Evolutionary conservation across 1,140 invertebrate genomes (phyloP), one percentile per base, ranked within the genome.

Genomic region (Meloidogyne floridensis): DNA sequence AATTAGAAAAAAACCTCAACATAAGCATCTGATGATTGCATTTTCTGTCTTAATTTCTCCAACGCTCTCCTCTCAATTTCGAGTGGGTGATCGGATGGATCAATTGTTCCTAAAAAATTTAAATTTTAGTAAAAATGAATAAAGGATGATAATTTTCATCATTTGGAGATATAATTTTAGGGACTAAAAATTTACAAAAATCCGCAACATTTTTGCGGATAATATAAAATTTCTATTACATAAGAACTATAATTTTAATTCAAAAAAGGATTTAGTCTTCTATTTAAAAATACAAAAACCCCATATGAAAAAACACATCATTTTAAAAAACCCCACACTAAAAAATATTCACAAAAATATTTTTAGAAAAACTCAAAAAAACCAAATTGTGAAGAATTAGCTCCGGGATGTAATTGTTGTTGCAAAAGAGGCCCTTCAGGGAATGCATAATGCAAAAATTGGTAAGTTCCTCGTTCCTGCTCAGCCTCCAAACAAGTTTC

Each of bases 401-500:
- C n/a, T 6, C 59, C 15, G 7, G 59, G 59, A 18, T 65, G 59
- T 65, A 65, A 65, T 65, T 65, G 59, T 65, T 65, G 59, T 18
- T 65, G 59, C 20, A 87, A 70, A 53, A 87, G 53, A 7, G 87
- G 85, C 51, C 89, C 86, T 74, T 88, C 85, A 0, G 87, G 85
- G 42, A 87, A 87, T 2, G 87, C 86, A 69, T 88, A 87, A 76
- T 87, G 86, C 3, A 54, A 42, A 15, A 75, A 56, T 20, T 82
- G 81, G 10, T 75, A 76, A 13, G 56, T 59, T 32, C 87, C 86
- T 3, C 87, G 82, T 53, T 87, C 54, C 47, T 79, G 13, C 70
- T 82, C 82, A 20, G 85, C 73, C 47, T 82, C 43, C 59, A 70
- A 32, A 79, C 74, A 82, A 42, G 83, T 32, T 59, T 81, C 73